A percentile compares a stretch with the other conserved stretches of the same genome.
Evolutionary conservation across 2,797 vertebrate genomes (phyloP).

Genomic region (Hylomyscus alleni): DNA sequence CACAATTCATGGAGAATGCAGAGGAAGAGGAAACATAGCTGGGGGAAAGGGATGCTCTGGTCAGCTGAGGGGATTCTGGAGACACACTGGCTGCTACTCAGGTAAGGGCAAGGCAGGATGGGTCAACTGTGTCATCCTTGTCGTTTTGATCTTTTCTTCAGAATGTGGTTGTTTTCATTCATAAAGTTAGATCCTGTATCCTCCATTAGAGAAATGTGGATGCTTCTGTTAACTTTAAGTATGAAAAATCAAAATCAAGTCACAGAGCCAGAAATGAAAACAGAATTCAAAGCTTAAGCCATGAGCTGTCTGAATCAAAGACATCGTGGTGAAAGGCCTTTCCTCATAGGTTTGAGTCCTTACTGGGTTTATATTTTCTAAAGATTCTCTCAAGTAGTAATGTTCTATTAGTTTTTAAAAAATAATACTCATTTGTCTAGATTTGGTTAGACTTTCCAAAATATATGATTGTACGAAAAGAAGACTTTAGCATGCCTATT

Average conservation of each 20-base stretch:
- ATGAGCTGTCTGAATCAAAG: background rate
- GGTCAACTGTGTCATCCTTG: background rate
- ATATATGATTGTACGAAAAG: background rate
- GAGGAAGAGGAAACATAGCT: constrained; percentile 83
- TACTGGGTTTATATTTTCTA: background rate
- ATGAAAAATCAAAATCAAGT: background rate
- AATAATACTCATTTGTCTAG: background rate
- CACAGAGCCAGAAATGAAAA: background rate
- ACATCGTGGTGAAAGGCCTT: background rate
- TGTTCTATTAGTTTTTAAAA: background rate
- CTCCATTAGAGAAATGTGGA: background rate
- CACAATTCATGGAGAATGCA: constrained; percentile 80
- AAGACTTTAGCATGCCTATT: background rate
- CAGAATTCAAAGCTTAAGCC: background rate
- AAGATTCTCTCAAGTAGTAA: background rate
- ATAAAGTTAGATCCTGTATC: background rate
- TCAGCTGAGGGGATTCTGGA: constrained; percentile 64
- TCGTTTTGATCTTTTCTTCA: background rate
- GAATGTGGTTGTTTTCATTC: background rate
- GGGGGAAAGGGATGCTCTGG: constrained; percentile 71
- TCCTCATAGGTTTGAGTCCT: background rate
- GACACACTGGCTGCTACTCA: constrained; percentile 78
- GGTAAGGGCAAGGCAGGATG: constrained; percentile 57
- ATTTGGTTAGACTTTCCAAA: background rate
- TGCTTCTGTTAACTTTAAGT: background rate